A percentile compares a stretch with the other conserved stretches of the same genome.
Evolutionary conservation across 2,113 vertebrate genomes (phyloP).

Genomic region (Scolopax mira): DNA sequence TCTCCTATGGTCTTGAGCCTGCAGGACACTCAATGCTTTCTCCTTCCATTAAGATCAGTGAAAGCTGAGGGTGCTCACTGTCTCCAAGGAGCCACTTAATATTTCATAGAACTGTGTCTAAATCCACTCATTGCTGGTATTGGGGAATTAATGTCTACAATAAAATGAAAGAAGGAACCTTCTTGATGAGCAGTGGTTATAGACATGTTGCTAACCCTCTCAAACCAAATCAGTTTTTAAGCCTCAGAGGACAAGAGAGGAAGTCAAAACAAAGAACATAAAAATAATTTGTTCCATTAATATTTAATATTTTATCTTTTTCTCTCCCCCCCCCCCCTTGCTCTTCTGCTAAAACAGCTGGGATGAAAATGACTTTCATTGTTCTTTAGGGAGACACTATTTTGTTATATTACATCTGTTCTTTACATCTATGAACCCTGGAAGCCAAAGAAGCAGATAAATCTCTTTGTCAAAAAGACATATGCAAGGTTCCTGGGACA

Average conservation of each 20-base stretch:
- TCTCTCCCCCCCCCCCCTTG: background rate
- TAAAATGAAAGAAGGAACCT: background rate
- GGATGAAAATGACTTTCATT: conserved; percentile 34
- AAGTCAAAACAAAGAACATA: background rate
- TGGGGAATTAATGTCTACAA: background rate
- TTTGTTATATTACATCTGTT: conserved; percentile 61
- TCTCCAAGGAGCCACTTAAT: background rate
- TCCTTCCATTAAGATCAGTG: background rate
- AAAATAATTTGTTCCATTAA: conserved; percentile 34
- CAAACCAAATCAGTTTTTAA: background rate
- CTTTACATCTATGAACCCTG: conserved; percentile 21
- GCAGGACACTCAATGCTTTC: background rate
- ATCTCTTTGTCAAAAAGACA: conserved; percentile 54
- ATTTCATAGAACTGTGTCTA: background rate
- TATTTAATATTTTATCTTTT: conserved; percentile 24
- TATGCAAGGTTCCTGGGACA: conserved; percentile 26
- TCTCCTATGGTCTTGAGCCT: background rate
- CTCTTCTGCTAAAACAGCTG: conserved; percentile 37
- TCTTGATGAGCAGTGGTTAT: background rate
- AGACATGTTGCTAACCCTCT: background rate
- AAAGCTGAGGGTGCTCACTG: background rate
- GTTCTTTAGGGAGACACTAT: conserved; percentile 9
- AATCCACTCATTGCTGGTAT: background rate
- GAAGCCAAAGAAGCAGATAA: conserved; percentile 11
- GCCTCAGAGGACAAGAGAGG: background rate